Conservation (phyloP, 2,888 invertebrate genomes). For the Melitaea athalia region DNA sequence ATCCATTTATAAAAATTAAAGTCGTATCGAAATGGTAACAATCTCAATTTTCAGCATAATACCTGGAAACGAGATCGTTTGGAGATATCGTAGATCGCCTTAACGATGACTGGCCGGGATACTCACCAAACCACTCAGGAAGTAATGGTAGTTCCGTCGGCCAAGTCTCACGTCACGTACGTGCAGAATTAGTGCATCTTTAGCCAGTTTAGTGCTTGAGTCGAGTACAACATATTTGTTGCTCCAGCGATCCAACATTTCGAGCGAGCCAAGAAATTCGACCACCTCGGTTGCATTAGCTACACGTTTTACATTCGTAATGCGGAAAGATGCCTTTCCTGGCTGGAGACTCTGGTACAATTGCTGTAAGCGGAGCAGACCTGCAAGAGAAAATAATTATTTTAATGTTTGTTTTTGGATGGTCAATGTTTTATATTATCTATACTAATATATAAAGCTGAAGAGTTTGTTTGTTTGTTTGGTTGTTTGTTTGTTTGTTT, state of each 20-base stretch:
- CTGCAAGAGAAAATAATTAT: constrained; percentile 69
- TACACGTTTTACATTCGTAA: constrained; percentile 92
- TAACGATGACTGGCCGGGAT: constrained; percentile 28
- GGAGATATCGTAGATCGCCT: constrained; percentile 21
- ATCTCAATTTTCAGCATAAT: constrained; percentile 21
- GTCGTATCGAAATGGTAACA: constrained; percentile 21
- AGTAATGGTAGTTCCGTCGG: constrained; percentile 94
- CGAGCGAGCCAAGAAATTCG: constrained; percentile 89
- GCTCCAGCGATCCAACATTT: constrained; percentile 90
- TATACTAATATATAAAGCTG: no score
- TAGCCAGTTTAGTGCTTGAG: constrained; percentile 92
- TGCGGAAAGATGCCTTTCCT: constrained; percentile 91
- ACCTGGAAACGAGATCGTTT: constrained; percentile 18
- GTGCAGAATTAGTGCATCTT: constrained; percentile 92
- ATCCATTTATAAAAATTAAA: constrained; percentile 29
- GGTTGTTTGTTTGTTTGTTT: no score
- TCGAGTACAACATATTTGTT: constrained; percentile 94
- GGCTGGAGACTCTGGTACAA: constrained; percentile 93
- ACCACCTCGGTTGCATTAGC: constrained; percentile 92
- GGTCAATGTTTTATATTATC: no score
- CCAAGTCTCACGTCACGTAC: constrained; percentile 93
- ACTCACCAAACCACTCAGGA: constrained; percentile 94
- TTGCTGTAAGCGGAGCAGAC: constrained; percentile 94
- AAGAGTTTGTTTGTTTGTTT: no score
- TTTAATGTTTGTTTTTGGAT: background rate